Evolutionary conservation across 2,797 vertebrate species (phyloP).

Genomic region (Natrix natrix): DNA sequence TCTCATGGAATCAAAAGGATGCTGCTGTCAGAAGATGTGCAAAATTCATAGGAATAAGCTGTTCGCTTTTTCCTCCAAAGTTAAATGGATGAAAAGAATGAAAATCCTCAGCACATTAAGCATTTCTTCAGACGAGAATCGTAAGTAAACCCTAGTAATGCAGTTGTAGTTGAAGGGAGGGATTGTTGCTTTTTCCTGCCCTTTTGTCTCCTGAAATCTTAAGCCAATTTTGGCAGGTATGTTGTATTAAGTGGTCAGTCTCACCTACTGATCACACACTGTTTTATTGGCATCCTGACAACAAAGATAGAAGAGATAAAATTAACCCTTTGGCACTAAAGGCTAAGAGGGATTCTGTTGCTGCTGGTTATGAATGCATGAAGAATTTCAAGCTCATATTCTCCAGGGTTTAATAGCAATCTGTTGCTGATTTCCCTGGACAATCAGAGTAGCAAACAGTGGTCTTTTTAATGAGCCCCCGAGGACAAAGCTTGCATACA

Average conservation of each 20-base stretch:
- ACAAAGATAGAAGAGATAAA: conserved; percentile 57
- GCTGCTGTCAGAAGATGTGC: conserved; percentile 31
- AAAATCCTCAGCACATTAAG: conserved; percentile 50
- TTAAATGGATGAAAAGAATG: conserved; percentile 33
- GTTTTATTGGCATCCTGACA: conserved; percentile 73
- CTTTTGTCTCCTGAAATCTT: conserved; percentile 58
- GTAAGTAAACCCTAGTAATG: conserved; percentile 52
- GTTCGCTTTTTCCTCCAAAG: conserved; percentile 38
- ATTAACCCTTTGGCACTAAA: conserved; percentile 54
- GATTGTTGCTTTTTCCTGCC: conserved; percentile 59
- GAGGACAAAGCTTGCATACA: conserved; percentile 65
- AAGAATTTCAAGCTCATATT: conserved; percentile 43
- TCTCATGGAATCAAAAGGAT: conserved; percentile 30
- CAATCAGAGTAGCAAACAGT: conserved; percentile 71
- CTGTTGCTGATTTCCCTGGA: conserved; percentile 76
- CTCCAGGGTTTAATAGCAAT: conserved; percentile 71
- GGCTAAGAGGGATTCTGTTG: conserved; percentile 31
- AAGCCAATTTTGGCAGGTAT: conserved; percentile 66
- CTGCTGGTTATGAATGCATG: conserved; percentile 35
- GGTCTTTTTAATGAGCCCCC: conserved; percentile 71
- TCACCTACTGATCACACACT: conserved; percentile 77
- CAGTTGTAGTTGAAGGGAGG: conserved; percentile 44
- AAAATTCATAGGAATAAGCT: not conserved
- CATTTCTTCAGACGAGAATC: conserved; percentile 51
- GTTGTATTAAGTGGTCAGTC: conserved; percentile 73